A percentile compares a stretch with the other conserved stretches of the same genome.
Evolutionary conservation across 2,113 vertebrate genomes (phyloP).

Genomic region (Prochilodus magdalenae): DNA sequence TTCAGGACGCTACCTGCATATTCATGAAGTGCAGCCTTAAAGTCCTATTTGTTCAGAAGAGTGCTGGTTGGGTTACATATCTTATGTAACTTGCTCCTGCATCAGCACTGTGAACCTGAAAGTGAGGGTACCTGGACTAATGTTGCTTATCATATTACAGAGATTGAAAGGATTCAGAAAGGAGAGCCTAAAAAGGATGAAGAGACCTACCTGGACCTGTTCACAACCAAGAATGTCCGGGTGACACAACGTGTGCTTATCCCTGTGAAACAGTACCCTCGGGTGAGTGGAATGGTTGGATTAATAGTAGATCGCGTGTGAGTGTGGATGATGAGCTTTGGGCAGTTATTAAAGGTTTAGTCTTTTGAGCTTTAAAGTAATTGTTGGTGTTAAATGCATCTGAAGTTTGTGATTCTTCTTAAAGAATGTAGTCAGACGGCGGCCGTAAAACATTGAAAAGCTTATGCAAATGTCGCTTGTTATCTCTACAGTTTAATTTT

Average conservation of each 20-base stretch:
- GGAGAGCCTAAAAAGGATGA: conserved; percentile 90
- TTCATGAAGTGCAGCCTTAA: no score
- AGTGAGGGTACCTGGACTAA: neutral
- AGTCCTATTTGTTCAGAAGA: no score
- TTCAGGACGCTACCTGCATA: no score
- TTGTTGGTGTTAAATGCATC: no score
- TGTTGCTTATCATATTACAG: conserved; percentile 71
- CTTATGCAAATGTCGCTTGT: neutral
- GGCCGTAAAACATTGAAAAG: neutral
- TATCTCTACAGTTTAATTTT: conserved; percentile 88
- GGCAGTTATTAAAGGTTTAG: no score
- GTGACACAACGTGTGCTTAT: conserved; percentile 95
- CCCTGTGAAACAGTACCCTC: conserved; percentile 93
- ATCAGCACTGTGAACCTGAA: no score
- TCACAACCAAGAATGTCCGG: conserved; percentile 92
- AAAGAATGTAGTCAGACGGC: no score
- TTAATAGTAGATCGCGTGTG: no score
- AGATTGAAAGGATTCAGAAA: conserved; percentile 95
- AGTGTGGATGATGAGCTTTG: neutral
- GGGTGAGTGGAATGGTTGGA: conserved; percentile 74
- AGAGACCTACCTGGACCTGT: conserved; percentile 92
- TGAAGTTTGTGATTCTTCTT: no score
- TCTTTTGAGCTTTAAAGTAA: no score
- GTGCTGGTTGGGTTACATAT: no score
- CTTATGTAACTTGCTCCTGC: no score